Base-by-base conservation (phyloP, 2,797 vertebrate species). In the Aselliscus stoliczkanus region DNA sequence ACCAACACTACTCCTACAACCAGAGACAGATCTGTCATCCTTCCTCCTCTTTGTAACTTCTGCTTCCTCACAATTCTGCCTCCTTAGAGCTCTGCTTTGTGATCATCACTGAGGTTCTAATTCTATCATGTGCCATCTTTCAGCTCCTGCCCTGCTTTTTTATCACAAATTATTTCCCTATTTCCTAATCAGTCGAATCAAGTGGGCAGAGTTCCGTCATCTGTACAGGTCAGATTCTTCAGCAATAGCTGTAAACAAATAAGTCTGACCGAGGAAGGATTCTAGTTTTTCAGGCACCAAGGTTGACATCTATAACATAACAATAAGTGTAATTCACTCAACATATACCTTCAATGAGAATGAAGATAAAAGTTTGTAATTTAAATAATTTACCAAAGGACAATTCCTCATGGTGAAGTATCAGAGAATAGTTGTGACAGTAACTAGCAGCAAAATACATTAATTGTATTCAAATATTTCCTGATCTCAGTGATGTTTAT, bases 311-410 rank as follows among this genome's bases (percentile, higher is more conserved):
- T 65, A 4, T 54, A 79, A 81, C 3, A 58, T 62, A 90, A 54
- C 3, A 88, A 80, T 23, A 18, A 76, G n/a, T 6, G 44, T 9
- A 58, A 73, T 83, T 83, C 82, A 75, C 31, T 88, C 7, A 69
- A 81, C 6, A 72, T 52, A 44, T 4, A n/a, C 9, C 21, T 84
- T 52, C 9, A 64, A 7, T 91, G 34, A 93, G 72, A 95, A 94
- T 82, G 21, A 95, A 96, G 82, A 67, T 13, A 70, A 81, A 85
- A 77, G 11, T 65, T 44, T 56, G 0, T 44, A 84, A 47, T 93
- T 96, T 95, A 87, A 81, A 82, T 76, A 81, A 93, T 50, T 72
- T 93, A 69, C 29, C 69, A 79, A 88, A 85, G 70, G 27, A 79
- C 20, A 88, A 95, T 44, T 60, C 79, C 5, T 93, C 12, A 70